Evolutionary conservation across 2,888 invertebrate species (phyloP), one percentile per base, ranked within the genome.

Genomic region (Dryobotodes eremita): DNA sequence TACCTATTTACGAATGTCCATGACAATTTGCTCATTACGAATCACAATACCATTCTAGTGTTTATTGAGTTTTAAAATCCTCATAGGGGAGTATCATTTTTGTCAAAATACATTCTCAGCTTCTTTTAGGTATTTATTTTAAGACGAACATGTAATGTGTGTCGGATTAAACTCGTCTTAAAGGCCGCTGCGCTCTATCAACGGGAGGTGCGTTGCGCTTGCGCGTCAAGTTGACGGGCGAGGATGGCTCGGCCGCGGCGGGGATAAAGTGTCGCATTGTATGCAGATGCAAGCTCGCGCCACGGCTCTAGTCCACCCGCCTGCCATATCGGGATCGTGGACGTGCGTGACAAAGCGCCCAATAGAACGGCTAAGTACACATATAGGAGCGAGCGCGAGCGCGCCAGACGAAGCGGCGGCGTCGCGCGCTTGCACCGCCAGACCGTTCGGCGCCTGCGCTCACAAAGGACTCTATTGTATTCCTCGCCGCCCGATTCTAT

Each of bases 401-500:
- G 89, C 83, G 89, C 92, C 93, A 95, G 94, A 94, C 96, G 86
- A 83, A 86, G 91, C 95, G 94, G 95, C 95, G 83, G 79, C 85
- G 86, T 78, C 87, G 82, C 66, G 76, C 86, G 88, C 86, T 79
- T 65, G 85, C 86, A 75, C 77, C 84, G 89, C 95, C 94, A 96
- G 96, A 96, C 96, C 94, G 94, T 92, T 95, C 96, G 96, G 97
- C 96, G 97, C 96, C 97, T 94, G 94, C 92, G 93, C 92, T 89
- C 92, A 96, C 96, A 96, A 97, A 97, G 95, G 95, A 93, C 92
- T 93, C 94, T 79, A 96, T 96, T 96, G 96, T 97, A 92, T 94
- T 95, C 94, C 91, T 89, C 92, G 92, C 92, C 93, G 92, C 88
- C 93, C 93, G 91, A 93, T 93, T 94, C 94, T 93, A 94, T 92